Evolutionary conservation across 2,888 invertebrate species (phyloP), one percentile per base, ranked within the genome.

Genomic region (Epirrita christyi): DNA sequence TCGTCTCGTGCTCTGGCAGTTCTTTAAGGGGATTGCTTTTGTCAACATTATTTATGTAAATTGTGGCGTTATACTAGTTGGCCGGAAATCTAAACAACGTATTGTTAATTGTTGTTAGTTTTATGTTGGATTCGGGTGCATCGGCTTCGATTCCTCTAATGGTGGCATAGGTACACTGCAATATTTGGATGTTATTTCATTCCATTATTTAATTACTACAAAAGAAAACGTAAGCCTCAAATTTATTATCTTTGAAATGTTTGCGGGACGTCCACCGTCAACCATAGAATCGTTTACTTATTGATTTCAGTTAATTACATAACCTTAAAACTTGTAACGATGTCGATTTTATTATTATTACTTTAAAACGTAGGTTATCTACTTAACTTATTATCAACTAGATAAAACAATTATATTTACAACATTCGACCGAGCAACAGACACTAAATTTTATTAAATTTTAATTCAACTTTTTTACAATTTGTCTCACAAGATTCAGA

Each of bases 371-470:
- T 44, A 38, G 13, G 1, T 44, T 45, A 62, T 49, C 55, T 60
- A 64, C 11, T 21, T 29, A 59, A 11, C 42, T 50, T 62, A 50
- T 44, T 15, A 41, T 44, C 0, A 55, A 40, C 42, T 59, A 54
- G 8, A 14, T 58, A 56, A 54, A 61, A 58, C 53, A 51, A 45
- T 57, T 43, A 14, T 62, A 64, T 64, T 63, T 63, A 64, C 63
- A 63, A 47, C 44, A 54, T 59, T 45, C 34, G 47, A 56, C 37
- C 60, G 63, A 64, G 59, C 63, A 66, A 64, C 64, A 61, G 61
- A 59, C 63, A 61, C 60, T 63, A 63, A 51, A 58, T 53, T 60
- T 62, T 63, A 50, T 57, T 57, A 51, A 59, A 59, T 58, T 64
- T 61, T 57, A 63, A 63, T 67, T 60, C 41, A 60, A 62, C 52